phyloP scores from a whole-genome alignment of 2,888 invertebrate genomes.

The Drosophila nigricruria region DNA sequence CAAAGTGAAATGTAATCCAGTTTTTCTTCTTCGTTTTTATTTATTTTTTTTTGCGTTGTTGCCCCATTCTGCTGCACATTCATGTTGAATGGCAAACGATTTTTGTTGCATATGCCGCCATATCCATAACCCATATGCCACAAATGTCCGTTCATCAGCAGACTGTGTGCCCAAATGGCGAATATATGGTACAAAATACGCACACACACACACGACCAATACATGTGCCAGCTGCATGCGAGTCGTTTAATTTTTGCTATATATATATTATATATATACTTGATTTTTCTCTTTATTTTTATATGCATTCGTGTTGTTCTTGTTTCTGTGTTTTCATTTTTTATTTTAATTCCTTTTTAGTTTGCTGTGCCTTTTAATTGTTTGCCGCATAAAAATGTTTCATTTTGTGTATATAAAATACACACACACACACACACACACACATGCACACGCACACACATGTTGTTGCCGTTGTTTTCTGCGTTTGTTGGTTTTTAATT shows the following conservation, averaged over 20 bases:
- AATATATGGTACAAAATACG: constrained; percentile 28
- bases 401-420: constrained; percentile 69
- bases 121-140: constrained; percentile 64
- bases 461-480: constrained; percentile 44
- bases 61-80: constrained; percentile 2
- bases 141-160: constrained; percentile 66
- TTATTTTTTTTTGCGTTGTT: neutral
- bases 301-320: constrained; percentile 14
- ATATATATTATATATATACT: neutral
- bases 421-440: constrained; percentile 17
- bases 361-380: constrained; percentile 75
- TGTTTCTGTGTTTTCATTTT: constrained; percentile 35
- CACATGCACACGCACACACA: constrained; percentile 23
- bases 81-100: constrained; percentile 54
- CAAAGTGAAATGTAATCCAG: constrained; percentile 67
- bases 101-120: constrained; percentile 49
- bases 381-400: constrained; percentile 75
- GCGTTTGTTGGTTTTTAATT: constrained; percentile 79
- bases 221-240: constrained; percentile 41
- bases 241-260: constrained; percentile 75
- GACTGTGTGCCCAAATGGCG: constrained; percentile 33
- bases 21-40: constrained; percentile 13
- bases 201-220: constrained; percentile 27
- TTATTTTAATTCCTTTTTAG: constrained; percentile 70
- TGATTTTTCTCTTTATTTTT: constrained; percentile 29